Conservation (phyloP, 2,797 vertebrate genomes). For the Arnoldichthys spilopterus region DNA sequence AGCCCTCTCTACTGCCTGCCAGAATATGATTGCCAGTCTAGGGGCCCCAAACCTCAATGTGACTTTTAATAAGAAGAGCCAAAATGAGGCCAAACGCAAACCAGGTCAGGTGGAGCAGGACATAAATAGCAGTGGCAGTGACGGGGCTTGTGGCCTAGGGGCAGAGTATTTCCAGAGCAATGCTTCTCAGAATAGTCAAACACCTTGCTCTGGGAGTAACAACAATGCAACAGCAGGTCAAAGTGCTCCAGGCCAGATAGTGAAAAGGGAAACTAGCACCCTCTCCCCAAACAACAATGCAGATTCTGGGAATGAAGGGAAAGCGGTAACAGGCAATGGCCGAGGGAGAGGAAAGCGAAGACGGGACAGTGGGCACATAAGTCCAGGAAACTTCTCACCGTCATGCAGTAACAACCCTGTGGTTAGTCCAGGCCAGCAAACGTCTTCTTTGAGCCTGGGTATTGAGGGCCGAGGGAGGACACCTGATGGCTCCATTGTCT, state of each 20-base stretch:
- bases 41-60: slow-evolving; percentile 98
- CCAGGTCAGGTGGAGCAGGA: slow-evolving; percentile 95
- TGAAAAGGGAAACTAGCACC: slow-evolving; percentile 89
- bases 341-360: slow-evolving; percentile 96
- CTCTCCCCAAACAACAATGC: slow-evolving; percentile 93
- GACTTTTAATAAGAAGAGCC: slow-evolving; percentile 99
- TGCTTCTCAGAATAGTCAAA: slow-evolving; percentile 85
- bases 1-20: slow-evolving; percentile 96
- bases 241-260: slow-evolving; percentile 77
- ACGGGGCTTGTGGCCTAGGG: slow-evolving; percentile 80
- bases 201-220: slow-evolving; percentile 79
- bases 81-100: slow-evolving; percentile 90
- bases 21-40: slow-evolving; percentile 99
- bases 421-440: slow-evolving; percentile 89
- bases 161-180: slow-evolving; percentile 84
- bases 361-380: slow-evolving; percentile 98
- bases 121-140: slow-evolving; percentile 82
- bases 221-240: slow-evolving; percentile 81
- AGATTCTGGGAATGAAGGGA: slow-evolving; percentile 91
- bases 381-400: slow-evolving; percentile 91
- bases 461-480: slow-evolving; percentile 85
- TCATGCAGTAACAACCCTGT: slow-evolving; percentile 83
- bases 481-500: slow-evolving; percentile 91
- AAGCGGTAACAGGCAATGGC: slow-evolving; percentile 86
- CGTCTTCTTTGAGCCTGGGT: slow-evolving; percentile 74